Percentiles rank a stretch among this genome's conserved stretches.
These are phyloP conservation scores for Hybos culiciformis DNA, from an alignment of 2,888 invertebrate species.

Conservation along the genomic window DNA sequence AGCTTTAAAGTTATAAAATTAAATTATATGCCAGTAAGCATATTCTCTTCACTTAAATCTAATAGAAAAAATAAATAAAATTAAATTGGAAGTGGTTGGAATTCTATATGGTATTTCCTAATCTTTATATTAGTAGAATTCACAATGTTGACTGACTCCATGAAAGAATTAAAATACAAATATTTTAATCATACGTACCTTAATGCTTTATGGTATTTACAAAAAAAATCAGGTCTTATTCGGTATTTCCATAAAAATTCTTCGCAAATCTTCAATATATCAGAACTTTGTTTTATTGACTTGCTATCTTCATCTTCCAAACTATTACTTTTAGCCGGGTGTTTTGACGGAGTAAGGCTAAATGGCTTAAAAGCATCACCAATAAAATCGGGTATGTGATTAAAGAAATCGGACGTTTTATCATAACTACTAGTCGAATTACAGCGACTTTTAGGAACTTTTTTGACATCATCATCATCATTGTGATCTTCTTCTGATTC, in stretches of 20 bases:
- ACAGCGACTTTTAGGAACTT: slow-evolving; percentile 15
- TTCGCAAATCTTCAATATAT: slow-evolving; percentile 41
- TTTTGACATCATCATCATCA: slow-evolving; percentile 24
- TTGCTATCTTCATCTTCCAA: slow-evolving; percentile 5
- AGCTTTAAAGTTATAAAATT: too few relatives aligned
- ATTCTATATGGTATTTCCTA: too few relatives aligned
- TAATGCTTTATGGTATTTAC: slow-evolving; percentile 46
- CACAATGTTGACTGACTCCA: too few relatives aligned
- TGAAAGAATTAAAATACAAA: too few relatives aligned
- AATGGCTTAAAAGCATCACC: slow-evolving; percentile 22
- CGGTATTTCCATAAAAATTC: slow-evolving; percentile 49
- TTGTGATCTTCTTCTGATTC: not conserved
- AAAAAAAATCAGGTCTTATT: slow-evolving; percentile 65
- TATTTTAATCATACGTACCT: slow-evolving; percentile 27
- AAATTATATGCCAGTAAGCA: too few relatives aligned
- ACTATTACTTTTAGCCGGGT: not conserved
- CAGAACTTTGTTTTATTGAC: slow-evolving; percentile 18
- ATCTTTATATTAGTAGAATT: too few relatives aligned
- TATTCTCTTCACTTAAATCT: too few relatives aligned
- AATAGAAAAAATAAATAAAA: slow-evolving; percentile 6
- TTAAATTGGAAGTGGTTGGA: too few relatives aligned
- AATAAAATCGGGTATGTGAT: slow-evolving; percentile 27
- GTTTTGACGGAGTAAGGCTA: slow-evolving; percentile 4
- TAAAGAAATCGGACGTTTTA: slow-evolving; percentile 26
- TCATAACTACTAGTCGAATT: slow-evolving; percentile 20